Percentiles rank a stretch among this genome's conserved stretches.
Conservation (phyloP, 2,797 vertebrate species). For the Tokudaia muenninki region DNA sequence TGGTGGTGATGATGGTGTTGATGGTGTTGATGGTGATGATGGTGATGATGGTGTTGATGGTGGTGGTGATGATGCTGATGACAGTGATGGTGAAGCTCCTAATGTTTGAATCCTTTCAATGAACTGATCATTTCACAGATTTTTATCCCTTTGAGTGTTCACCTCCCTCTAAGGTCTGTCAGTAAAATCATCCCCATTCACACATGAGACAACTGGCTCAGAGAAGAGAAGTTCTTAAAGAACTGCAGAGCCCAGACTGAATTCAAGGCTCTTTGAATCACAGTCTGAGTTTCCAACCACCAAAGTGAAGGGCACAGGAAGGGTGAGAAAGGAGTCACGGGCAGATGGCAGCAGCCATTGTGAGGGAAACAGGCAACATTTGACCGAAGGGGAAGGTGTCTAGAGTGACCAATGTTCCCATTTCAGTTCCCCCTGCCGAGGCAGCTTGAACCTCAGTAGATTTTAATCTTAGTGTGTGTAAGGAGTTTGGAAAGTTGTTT, state of each 20-base stretch:
- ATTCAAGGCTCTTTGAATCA: background rate
- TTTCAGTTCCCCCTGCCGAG: background rate
- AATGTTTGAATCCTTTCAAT: background rate
- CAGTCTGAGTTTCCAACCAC: background rate
- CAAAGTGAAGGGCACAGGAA: background rate
- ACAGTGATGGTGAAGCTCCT: background rate
- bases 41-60: no score
- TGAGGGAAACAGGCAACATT: background rate
- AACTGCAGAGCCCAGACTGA: background rate
- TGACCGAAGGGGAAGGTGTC: background rate
- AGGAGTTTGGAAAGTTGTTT: constrained; percentile 38
- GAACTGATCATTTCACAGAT: background rate
- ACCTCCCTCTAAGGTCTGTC: background rate
- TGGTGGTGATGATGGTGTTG: no score
- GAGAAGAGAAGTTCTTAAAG: background rate
- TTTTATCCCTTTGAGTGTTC: background rate
- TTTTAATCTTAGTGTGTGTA: background rate
- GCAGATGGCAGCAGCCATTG: background rate
- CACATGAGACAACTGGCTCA: background rate
- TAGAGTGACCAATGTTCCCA: constrained; percentile 8
- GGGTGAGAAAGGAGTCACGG: background rate
- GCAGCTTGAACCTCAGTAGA: background rate
- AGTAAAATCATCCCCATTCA: background rate
- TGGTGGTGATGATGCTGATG: no score
- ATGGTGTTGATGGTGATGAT: no score